phyloP scores from a whole-genome alignment of 2,888 invertebrate species.

The Eueremaeus valkanovi region DNA sequence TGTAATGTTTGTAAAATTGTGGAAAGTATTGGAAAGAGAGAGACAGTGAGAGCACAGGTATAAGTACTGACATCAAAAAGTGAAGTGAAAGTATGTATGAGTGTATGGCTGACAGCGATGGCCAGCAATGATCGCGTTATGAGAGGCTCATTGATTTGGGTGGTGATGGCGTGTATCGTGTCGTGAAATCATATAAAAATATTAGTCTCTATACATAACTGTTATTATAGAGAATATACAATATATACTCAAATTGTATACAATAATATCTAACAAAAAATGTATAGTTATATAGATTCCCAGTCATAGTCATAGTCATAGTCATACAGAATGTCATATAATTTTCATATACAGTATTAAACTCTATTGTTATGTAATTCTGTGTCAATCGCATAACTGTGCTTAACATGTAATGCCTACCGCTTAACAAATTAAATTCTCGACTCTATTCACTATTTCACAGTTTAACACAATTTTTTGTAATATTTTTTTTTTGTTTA shows the following conservation, averaged over 20 bases:
- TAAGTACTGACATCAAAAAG: neutral
- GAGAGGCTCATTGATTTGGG: constrained; percentile 29
- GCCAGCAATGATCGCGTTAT: constrained; percentile 4
- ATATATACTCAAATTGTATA: neutral
- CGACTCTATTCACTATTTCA: too few species aligned
- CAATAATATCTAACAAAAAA: neutral
- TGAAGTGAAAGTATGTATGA: neutral
- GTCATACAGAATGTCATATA: neutral
- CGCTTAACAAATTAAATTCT: neutral
- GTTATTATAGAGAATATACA: neutral
- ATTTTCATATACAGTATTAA: neutral
- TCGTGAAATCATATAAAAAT: constrained; percentile 15
- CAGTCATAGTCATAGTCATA: too few species aligned
- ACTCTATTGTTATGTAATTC: neutral
- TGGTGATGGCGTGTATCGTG: constrained; percentile 32
- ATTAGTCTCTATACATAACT: neutral
- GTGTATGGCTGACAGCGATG: neutral
- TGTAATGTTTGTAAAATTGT: too few species aligned
- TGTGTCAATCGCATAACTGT: neutral
- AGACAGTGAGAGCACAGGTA: neutral
- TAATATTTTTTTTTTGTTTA: too few species aligned
- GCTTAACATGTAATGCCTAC: neutral
- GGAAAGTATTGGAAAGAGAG: too few species aligned
- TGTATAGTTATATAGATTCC: too few species aligned
- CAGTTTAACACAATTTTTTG: too few species aligned